phyloP scores from a whole-genome alignment of 2,113 vertebrate genomes.

The cat (Felis catus) region DNA sequence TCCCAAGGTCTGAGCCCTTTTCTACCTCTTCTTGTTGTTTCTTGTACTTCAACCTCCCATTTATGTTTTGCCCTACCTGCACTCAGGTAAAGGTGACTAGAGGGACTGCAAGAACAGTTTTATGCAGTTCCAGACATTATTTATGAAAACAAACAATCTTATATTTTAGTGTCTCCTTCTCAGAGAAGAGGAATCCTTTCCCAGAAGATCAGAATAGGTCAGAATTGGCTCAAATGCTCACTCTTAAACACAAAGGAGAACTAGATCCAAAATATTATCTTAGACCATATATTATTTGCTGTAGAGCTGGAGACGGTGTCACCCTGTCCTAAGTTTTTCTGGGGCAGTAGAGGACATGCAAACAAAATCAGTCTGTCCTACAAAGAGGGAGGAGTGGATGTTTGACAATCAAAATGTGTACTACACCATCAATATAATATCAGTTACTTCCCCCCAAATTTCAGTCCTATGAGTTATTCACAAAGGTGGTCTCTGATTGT shows the following conservation, averaged over 20 bases:
- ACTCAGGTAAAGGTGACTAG: not conserved
- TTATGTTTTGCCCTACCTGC: not conserved
- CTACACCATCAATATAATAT: not conserved
- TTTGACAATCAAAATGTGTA: not conserved
- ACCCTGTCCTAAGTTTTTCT: not conserved
- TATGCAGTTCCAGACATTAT: not conserved
- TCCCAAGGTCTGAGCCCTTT: not conserved
- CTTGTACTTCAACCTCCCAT: not conserved
- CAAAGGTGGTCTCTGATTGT: not conserved
- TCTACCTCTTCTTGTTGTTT: not conserved
- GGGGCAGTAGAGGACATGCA: not conserved
- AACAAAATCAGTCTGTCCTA: not conserved
- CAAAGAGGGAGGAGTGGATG: not conserved
- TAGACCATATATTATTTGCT: not conserved
- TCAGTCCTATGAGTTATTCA: not conserved
- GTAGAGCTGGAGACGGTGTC: not conserved
- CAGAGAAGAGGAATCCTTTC: not conserved
- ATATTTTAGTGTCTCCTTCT: not conserved
- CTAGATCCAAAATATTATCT: not conserved
- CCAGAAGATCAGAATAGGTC: not conserved
- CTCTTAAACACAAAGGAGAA: not conserved
- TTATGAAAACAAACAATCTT: not conserved
- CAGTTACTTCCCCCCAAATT: not conserved
- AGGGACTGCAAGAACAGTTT: not conserved
- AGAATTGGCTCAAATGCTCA: not conserved